phyloP scores from a whole-genome alignment of 2,797 vertebrate species.

The Staurois parvus region DNA sequence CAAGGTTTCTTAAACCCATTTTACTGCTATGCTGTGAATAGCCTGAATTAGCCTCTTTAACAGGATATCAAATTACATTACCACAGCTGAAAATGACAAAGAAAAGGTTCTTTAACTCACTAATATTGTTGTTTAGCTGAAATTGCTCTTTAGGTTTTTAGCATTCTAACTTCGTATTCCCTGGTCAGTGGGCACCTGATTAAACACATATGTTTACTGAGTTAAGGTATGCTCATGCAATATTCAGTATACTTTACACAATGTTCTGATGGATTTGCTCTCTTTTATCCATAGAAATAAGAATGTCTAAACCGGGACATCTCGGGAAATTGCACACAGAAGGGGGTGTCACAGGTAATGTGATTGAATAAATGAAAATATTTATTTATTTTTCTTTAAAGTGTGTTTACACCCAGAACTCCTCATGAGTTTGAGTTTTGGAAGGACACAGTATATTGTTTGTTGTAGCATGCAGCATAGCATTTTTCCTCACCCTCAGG shows the following conservation, averaged over 20 bases:
- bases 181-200: not conserved
- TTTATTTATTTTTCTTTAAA: no score
- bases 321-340: conserved; percentile 57
- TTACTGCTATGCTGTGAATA: no score
- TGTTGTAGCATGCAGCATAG: no score
- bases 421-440: no score
- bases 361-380: not conserved
- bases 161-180: not conserved
- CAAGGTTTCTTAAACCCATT: no score
- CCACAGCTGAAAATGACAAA: no score
- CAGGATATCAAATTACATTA: no score
- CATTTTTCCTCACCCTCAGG: no score
- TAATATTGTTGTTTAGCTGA: not conserved
- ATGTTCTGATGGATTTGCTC: not conserved
- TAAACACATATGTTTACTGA: not conserved
- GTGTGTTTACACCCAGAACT: no score
- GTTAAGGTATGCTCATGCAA: not conserved
- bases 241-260: not conserved
- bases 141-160: not conserved
- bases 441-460: no score
- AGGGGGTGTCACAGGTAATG: conserved; percentile 41
- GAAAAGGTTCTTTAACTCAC: not conserved
- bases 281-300: conserved; percentile 82
- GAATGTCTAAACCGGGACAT: conserved; percentile 88
- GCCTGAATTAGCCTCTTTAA: no score